These are phyloP conservation scores for Thamnophis elegans DNA, from an alignment of 2,797 vertebrate genomes.

Conservation along the genomic window DNA sequence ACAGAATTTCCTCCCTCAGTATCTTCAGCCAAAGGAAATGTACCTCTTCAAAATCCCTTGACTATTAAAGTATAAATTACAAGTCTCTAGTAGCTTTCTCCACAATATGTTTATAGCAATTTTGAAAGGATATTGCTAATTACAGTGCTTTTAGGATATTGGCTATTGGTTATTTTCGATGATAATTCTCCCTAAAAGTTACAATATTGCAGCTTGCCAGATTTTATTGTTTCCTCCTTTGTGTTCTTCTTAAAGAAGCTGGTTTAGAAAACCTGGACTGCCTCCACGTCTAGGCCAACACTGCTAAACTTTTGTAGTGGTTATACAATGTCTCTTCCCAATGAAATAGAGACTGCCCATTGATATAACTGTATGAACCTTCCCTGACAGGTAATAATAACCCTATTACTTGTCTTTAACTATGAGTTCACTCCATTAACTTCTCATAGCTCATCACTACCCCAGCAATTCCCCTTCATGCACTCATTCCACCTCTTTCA, in stretches of 20 bases:
- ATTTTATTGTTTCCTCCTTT: background rate
- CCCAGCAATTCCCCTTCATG: background rate
- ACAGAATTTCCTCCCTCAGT: background rate
- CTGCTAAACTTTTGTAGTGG: background rate
- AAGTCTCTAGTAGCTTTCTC: background rate
- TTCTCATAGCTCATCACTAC: constrained; percentile 22
- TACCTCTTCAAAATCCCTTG: background rate
- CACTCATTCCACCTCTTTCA: background rate
- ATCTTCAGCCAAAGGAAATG: background rate
- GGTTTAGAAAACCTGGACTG: background rate
- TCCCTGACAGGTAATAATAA: constrained; percentile 4
- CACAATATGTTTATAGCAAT: background rate
- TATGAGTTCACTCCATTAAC: constrained; percentile 27
- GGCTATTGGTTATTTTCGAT: background rate
- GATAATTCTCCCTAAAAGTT: background rate
- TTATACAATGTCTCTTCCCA: background rate
- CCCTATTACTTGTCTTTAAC: constrained; percentile 38
- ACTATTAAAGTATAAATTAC: background rate
- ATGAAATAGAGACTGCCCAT: background rate
- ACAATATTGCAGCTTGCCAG: background rate
- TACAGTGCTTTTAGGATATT: background rate
- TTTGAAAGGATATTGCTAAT: background rate
- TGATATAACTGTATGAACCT: background rate
- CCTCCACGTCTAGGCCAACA: background rate
- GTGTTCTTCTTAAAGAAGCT: background rate